A percentile compares a stretch with the other conserved stretches of the same genome.
Conservation (phyloP, 1,140 invertebrate species). For the Metopolophium dirhodum region DNA sequence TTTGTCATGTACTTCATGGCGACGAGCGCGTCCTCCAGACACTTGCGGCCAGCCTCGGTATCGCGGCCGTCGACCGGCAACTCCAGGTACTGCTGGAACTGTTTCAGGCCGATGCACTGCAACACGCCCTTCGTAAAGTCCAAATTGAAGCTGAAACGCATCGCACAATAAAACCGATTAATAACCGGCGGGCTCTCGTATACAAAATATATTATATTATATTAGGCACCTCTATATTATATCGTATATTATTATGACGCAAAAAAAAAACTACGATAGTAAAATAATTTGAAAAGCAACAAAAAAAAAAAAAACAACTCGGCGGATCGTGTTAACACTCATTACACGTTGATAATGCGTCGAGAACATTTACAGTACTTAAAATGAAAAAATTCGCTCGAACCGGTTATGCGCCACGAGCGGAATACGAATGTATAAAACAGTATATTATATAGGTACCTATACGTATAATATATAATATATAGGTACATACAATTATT, state of each 20-base stretch:
- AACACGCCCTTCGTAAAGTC: constrained; percentile 45
- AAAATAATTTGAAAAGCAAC: too few relatives aligned
- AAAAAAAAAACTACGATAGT: background rate
- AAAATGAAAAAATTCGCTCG: background rate
- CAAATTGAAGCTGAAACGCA: background rate
- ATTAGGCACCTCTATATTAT: background rate
- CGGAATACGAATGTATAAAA: constrained; percentile 13
- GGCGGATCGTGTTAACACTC: background rate
- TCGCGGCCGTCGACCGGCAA: background rate
- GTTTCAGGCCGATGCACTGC: constrained; percentile 51
- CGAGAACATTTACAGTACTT: constrained; percentile 3
- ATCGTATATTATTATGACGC: background rate
- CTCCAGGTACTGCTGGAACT: constrained; percentile 34
- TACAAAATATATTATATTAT: background rate
- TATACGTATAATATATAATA: background rate
- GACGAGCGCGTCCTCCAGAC: background rate
- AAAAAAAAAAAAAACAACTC: background rate
- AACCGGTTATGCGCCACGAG: constrained; percentile 8
- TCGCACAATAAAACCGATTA: background rate
- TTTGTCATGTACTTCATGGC: constrained; percentile 41
- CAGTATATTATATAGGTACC: background rate
- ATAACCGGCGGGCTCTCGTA: background rate
- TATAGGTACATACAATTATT: background rate
- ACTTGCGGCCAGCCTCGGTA: background rate
- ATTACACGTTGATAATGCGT: background rate